Evolutionary conservation across 1,140 invertebrate species (phyloP), one percentile per base, ranked within the genome.

Genomic region (Rhyacophila brunnea): DNA sequence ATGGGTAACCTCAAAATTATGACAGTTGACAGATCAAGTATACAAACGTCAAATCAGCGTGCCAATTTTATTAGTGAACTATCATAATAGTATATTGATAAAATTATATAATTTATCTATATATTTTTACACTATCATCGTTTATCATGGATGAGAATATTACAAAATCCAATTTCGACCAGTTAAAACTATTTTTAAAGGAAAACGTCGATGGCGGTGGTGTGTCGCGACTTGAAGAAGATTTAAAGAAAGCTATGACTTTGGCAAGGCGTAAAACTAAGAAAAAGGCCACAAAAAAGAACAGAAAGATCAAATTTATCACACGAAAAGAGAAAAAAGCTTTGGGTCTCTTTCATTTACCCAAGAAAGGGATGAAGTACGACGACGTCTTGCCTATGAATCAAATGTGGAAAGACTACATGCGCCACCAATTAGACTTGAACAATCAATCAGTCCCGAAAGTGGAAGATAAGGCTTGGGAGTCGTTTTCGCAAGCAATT

Each of bases 371-470:
- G 64, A 70, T 87, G 13, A 81, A 81, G 53, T 92, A 88, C 71
- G 70, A 71, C 15, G 82, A 88, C 64, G 77, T 88, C 7, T 28
- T 86, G 18, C 80, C 83, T 5, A 69, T 92, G 49, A 82, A 91
- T 69, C 48, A 80, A 42, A 71, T 92, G 23, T 92, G 90, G 90
- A 77, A 79, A 28, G 77, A 83, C 1, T 92, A 93, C 60, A 85
- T 91, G 49, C 74, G 73, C 46, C 77, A 82, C 62, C 67, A 82
- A 23, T 67, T 83, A 10, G 75, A 76, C 32, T 62, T 80, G n/a
- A 61, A 72, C 10, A 71, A 72, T 32, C 63, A 60, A 2, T 43
- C 64, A 11, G 51, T 78, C 23, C 79, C 80, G 2, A 66, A 77
- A 9, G 49, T 68, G 11, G 68, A 67, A 34, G 76, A 80, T 46